Conservation (phyloP, 2,888 invertebrate species). For the Cyaniris semiargus region DNA sequence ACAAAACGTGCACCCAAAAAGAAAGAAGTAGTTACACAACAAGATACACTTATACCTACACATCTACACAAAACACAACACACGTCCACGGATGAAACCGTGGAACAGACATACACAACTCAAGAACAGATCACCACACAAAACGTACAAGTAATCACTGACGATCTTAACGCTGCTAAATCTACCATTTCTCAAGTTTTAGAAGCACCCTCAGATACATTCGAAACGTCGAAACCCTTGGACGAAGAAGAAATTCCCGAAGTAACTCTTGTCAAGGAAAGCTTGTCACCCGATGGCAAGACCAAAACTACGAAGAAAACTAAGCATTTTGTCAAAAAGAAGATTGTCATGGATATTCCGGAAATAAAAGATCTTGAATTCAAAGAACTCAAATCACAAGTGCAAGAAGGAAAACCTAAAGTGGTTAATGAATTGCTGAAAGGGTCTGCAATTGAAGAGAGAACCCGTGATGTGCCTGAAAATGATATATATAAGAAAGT, state of each 20-base stretch:
- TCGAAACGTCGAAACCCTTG: no score
- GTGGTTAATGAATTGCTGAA: constrained; percentile 46
- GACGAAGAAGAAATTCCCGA: constrained; percentile 48
- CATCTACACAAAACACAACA: no score
- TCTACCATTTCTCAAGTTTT: no score
- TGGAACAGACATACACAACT: no score
- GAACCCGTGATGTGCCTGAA: constrained; percentile 52
- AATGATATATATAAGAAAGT: constrained; percentile 45
- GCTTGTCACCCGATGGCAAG: not conserved
- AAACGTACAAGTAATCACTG: no score
- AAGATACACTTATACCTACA: no score
- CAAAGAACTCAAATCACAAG: constrained; percentile 36
- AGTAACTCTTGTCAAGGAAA: constrained; percentile 38
- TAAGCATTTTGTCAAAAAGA: not conserved
- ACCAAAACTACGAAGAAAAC: not conserved
- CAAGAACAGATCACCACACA: no score
- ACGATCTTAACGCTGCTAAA: no score
- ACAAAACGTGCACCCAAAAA: no score
- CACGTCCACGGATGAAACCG: no score
- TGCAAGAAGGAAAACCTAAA: constrained; percentile 20
- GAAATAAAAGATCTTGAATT: constrained; percentile 18
- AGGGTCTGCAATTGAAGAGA: constrained; percentile 41
- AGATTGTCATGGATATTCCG: not conserved
- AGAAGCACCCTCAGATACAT: no score
- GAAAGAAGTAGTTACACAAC: no score